phyloP scores from a whole-genome alignment of 2,113 vertebrate species.

The Echinops telfairi region DNA sequence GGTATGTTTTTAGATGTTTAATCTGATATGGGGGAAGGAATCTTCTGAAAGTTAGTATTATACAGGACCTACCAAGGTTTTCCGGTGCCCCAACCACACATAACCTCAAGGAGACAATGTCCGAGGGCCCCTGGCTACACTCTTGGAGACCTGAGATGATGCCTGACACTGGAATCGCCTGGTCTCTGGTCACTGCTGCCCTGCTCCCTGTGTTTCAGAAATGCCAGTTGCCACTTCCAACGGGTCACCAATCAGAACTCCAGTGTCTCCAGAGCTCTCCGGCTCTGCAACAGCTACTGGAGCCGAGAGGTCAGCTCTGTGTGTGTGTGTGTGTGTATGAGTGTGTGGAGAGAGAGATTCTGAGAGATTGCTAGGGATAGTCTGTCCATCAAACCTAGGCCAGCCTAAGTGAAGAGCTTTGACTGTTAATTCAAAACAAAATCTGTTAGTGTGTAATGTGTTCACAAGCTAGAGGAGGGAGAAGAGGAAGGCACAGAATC shows the following conservation, averaged over 20 bases:
- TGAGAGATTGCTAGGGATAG: not conserved
- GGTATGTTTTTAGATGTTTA: slow-evolving; percentile 33
- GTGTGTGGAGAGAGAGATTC: too few relatives aligned
- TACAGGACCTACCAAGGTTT: not conserved
- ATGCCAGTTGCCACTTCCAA: slow-evolving; percentile 88
- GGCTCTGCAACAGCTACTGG: slow-evolving; percentile 92
- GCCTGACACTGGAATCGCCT: not conserved
- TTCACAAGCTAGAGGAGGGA: not conserved
- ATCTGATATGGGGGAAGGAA: not conserved
- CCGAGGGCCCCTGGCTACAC: not conserved
- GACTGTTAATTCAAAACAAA: slow-evolving; percentile 16
- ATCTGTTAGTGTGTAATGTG: not conserved
- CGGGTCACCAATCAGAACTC: slow-evolving; percentile 80
- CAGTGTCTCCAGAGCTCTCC: slow-evolving; percentile 85
- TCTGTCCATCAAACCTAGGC: not conserved
- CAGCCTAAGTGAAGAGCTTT: not conserved
- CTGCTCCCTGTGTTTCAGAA: slow-evolving; percentile 79
- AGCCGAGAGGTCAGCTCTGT: slow-evolving; percentile 85
- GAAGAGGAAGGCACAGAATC: too few relatives aligned
- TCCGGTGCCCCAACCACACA: not conserved
- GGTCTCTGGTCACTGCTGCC: not conserved
- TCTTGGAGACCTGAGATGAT: not conserved
- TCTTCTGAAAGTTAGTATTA: not conserved
- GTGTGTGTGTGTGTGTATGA: not conserved
- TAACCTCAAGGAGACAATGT: too few relatives aligned